These are phyloP conservation scores for Acanthococcus lagerstroemiae DNA, from an alignment of 2,888 invertebrate species.

Conservation along the genomic window DNA sequence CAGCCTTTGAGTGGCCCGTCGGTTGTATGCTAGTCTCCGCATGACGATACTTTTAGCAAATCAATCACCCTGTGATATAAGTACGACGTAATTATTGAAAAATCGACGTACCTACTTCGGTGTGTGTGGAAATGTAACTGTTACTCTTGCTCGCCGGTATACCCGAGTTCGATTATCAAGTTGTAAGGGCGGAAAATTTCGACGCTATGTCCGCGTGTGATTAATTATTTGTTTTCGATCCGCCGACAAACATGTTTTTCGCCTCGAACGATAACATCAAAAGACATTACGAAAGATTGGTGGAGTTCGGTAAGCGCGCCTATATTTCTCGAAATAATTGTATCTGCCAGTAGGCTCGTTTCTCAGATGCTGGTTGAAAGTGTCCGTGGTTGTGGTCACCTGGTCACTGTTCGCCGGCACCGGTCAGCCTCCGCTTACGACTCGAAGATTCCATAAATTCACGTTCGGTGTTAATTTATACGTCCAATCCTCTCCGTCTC, in stretches of 20 bases:
- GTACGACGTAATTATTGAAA: not conserved
- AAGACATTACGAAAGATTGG: constrained; percentile 32
- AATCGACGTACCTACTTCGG: not conserved
- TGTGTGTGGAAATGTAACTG: not conserved
- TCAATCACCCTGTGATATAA: not conserved
- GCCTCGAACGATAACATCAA: constrained; percentile 31
- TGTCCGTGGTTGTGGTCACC: too few relatives aligned
- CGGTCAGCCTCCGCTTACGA: too few relatives aligned
- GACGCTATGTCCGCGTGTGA: not conserved
- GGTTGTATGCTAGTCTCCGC: not conserved
- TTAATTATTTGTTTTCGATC: constrained; percentile 1
- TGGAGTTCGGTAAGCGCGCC: constrained; percentile 32
- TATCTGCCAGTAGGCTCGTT: too few relatives aligned
- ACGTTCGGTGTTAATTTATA: too few relatives aligned
- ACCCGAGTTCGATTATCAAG: not conserved
- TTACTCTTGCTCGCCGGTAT: not conserved
- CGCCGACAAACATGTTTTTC: constrained; percentile 22
- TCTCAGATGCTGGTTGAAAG: too few relatives aligned
- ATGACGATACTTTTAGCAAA: not conserved
- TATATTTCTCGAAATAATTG: too few relatives aligned
- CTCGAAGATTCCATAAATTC: too few relatives aligned
- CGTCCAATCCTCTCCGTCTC: too few relatives aligned
- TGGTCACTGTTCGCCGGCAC: too few relatives aligned
- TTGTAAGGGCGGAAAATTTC: not conserved
- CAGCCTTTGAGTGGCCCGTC: not conserved